These are phyloP conservation scores for Drosophila sproati DNA, from an alignment of 1,140 invertebrate genomes.

Conservation along the genomic window DNA sequence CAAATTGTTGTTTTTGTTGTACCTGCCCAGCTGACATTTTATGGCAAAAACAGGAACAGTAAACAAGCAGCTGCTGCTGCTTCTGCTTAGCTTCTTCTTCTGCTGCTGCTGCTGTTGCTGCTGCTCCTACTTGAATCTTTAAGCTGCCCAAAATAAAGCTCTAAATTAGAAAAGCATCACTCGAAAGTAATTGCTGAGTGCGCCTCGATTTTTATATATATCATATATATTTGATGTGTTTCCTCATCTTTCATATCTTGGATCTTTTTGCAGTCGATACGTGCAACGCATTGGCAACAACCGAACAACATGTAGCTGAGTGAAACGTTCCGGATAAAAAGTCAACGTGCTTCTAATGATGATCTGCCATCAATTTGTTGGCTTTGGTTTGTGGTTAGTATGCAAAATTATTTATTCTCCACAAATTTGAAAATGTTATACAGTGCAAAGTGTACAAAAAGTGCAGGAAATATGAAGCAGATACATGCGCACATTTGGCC, in stretches of 20 bases:
- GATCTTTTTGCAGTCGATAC: conserved; percentile 38
- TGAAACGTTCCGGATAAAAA: not conserved
- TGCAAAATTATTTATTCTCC: conserved; percentile 39
- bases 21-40: conserved; percentile 55
- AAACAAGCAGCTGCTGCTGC: conserved; percentile 2
- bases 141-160: conserved; percentile 74
- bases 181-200: conserved; percentile 69
- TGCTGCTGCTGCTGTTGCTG: not conserved
- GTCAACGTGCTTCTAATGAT: not conserved
- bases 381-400: conserved; percentile 39
- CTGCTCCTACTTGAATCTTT: conserved; percentile 29
- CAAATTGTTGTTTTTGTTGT: conserved; percentile 46
- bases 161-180: conserved; percentile 79
- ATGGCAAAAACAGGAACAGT: conserved; percentile 45
- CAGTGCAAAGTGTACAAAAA: not conserved
- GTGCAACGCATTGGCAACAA: conserved; percentile 31
- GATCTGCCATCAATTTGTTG: conserved; percentile 46
- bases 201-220: conserved; percentile 36
- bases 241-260: conserved; percentile 48
- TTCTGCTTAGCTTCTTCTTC: not conserved
- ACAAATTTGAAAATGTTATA: too few relatives aligned
- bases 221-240: conserved; percentile 59
- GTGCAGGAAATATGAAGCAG: conserved; percentile 26
- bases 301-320: conserved; percentile 31
- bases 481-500: conserved; percentile 5